phyloP scores from a whole-genome alignment of 2,888 invertebrate genomes.

The Ormia ochracea region DNA sequence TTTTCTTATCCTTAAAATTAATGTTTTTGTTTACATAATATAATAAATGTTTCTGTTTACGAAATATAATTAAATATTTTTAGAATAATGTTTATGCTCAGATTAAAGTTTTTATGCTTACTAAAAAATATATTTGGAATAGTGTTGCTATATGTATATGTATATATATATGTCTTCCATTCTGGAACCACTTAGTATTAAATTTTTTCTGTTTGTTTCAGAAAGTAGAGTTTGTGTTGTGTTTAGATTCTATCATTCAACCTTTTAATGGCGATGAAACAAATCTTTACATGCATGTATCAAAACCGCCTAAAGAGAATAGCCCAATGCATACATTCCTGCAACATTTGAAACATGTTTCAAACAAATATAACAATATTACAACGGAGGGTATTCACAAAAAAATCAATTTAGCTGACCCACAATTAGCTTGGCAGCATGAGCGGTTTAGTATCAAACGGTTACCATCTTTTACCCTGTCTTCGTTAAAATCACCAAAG shows the following conservation, averaged over 20 bases:
- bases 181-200: background rate
- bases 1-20: no score
- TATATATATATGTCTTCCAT: no score
- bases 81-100: no score
- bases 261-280: conserved; percentile 75
- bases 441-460: conserved; percentile 95
- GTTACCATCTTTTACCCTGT: conserved; percentile 93
- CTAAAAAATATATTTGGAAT: no score
- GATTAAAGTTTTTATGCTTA: no score
- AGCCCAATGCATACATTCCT: conserved; percentile 84
- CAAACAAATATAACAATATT: conserved; percentile 77
- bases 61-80: no score
- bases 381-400: conserved; percentile 88
- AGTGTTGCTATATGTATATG: no score
- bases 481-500: conserved; percentile 80
- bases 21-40: no score
- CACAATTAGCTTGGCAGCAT: conserved; percentile 96
- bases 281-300: conserved; percentile 91
- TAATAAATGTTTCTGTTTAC: no score
- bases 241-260: conserved; percentile 88
- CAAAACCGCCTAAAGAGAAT: conserved; percentile 94
- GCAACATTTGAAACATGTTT: conserved; percentile 81
- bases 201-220: no score
- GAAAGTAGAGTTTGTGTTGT: conserved; percentile 93
- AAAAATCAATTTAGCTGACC: conserved; percentile 97